Conservation (phyloP, 2,113 vertebrate genomes). For the Oreocharis arfaki region DNA sequence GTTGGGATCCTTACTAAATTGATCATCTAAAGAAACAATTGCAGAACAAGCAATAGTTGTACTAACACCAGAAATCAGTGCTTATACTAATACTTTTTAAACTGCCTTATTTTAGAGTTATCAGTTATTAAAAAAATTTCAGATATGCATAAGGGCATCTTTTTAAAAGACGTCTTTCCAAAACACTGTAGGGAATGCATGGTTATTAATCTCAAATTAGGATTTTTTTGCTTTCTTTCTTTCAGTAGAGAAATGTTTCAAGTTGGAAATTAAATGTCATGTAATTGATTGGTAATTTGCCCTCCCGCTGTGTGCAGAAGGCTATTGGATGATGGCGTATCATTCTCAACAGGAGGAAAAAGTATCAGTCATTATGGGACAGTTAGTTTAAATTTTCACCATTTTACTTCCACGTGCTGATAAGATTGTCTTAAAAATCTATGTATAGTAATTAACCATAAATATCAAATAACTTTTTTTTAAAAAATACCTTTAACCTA, state of each 20-base stretch:
- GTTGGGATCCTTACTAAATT: not conserved
- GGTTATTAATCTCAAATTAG: slow-evolving; percentile 16
- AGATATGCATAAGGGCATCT: not conserved
- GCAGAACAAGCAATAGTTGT: not conserved
- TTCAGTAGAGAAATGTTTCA: slow-evolving; percentile 13
- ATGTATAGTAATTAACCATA: slow-evolving; percentile 32
- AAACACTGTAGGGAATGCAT: not conserved
- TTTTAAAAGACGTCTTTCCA: not conserved
- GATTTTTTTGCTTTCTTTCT: not conserved
- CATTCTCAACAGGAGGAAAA: slow-evolving; percentile 46
- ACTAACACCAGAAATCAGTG: not conserved
- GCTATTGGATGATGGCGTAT: slow-evolving; percentile 6
- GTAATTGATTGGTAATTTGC: slow-evolving; percentile 61
- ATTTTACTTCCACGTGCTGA: slow-evolving; percentile 33
- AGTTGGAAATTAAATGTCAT: slow-evolving; percentile 60
- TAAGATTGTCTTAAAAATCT: slow-evolving; percentile 52
- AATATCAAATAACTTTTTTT: not conserved
- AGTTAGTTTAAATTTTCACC: slow-evolving; percentile 66
- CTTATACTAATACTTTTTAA: not conserved
- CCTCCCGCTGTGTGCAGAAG: slow-evolving; percentile 44
- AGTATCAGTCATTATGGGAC: slow-evolving; percentile 51
- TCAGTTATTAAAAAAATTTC: not conserved
- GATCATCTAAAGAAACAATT: not conserved
- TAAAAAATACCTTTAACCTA: not conserved
- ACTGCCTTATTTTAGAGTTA: not conserved